Conservation (phyloP, 2,888 invertebrate genomes). For the Caenorhabditis panamensis region DNA sequence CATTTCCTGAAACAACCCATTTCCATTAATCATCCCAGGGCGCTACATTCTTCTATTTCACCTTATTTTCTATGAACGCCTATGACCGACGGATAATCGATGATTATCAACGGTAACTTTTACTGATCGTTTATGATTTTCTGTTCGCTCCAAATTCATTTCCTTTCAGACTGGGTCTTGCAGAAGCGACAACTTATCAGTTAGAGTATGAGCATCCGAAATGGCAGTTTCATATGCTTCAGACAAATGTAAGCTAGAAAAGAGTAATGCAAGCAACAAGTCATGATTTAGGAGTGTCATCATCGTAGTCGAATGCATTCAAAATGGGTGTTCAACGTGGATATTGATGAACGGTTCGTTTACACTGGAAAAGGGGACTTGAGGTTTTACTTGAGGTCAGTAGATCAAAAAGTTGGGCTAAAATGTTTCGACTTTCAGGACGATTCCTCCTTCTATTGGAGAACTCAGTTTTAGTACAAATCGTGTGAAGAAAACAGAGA, state of each 20-base stretch:
- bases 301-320: constrained; percentile 31
- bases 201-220: constrained; percentile 30
- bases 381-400: not conserved
- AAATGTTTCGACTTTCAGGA: constrained; percentile 8
- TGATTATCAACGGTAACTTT: constrained; percentile 34
- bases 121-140: too few relatives aligned
- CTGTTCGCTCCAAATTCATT: too few relatives aligned
- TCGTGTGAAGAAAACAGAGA: constrained; percentile 27
- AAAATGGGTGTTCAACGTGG: constrained; percentile 44
- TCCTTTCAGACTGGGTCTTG: constrained; percentile 19
- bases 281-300: constrained; percentile 32
- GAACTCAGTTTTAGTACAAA: constrained; percentile 32
- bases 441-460: constrained; percentile 19
- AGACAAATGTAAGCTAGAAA: constrained; percentile 23
- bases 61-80: constrained; percentile 27
- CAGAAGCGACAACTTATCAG: constrained; percentile 29
- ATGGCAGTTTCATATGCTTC: constrained; percentile 40
- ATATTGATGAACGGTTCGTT: constrained; percentile 38
- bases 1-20: too few relatives aligned
- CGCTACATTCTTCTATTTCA: constrained; percentile 38
- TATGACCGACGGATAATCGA: constrained; percentile 18
- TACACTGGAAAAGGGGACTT: not conserved
- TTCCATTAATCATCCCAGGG: constrained; percentile 11
- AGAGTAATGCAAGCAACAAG: not conserved
- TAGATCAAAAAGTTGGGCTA: too few relatives aligned